Percentiles rank a stretch among this genome's conserved stretches.
phyloP scores from a whole-genome alignment of 1,140 invertebrate species.

The Elymnias hypermnestra region DNA sequence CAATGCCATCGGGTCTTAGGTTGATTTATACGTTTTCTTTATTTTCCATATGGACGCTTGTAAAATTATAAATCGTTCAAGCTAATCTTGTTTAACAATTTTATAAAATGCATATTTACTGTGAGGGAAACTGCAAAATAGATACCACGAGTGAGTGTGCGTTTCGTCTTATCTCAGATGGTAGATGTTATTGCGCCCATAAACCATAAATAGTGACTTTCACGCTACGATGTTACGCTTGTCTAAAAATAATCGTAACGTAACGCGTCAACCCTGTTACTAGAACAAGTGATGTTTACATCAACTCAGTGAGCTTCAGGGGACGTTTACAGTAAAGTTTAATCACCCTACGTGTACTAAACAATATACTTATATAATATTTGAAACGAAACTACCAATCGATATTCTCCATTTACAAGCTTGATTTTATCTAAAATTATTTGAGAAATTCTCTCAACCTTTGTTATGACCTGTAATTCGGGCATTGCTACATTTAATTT shows the following conservation, averaged over 20 bases:
- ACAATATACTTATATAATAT: too few species aligned
- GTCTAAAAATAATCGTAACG: slow-evolving; percentile 25
- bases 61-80: not conserved
- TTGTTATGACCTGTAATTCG: too few species aligned
- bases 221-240: slow-evolving; percentile 26
- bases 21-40: too few species aligned
- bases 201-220: slow-evolving; percentile 27
- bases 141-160: slow-evolving; percentile 9
- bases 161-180: not conserved
- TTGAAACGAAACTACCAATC: too few species aligned
- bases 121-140: too few species aligned
- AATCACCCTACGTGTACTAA: slow-evolving; percentile 43
- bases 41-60: not conserved
- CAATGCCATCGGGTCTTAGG: too few species aligned
- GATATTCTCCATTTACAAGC: too few species aligned
- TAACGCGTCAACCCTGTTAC: slow-evolving; percentile 38
- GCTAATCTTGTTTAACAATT: not conserved
- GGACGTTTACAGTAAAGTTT: slow-evolving; percentile 53
- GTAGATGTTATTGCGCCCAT: slow-evolving; percentile 16
- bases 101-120: too few species aligned
- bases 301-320: slow-evolving; percentile 43
- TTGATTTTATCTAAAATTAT: too few species aligned
- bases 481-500: too few species aligned
- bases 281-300: slow-evolving; percentile 51
- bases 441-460: too few species aligned